Conservation (phyloP, 2,888 invertebrate genomes). For the Eretmocerus hayati region DNA sequence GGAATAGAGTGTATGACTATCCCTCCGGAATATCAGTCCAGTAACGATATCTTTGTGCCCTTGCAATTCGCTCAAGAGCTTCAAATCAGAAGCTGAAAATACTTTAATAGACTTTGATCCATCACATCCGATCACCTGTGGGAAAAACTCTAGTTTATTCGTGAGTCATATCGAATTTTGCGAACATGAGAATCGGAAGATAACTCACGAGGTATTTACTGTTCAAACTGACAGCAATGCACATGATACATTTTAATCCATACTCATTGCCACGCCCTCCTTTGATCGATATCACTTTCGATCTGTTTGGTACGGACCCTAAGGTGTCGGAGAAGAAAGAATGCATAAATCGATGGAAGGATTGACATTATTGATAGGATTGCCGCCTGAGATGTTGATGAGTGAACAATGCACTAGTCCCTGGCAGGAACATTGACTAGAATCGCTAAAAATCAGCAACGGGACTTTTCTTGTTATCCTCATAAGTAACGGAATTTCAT, state of each 20-base stretch:
- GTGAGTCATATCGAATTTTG: not conserved
- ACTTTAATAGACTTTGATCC: constrained; percentile 65
- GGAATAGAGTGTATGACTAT: constrained; percentile 79
- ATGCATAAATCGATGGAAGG: too few species aligned
- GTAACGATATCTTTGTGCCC: constrained; percentile 70
- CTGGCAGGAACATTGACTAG: too few species aligned
- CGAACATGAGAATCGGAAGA: too few species aligned
- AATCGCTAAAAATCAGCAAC: too few species aligned
- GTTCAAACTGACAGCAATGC: constrained; percentile 53
- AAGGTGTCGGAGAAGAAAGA: not conserved
- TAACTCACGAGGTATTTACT: constrained; percentile 67
- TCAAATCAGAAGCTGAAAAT: constrained; percentile 73
- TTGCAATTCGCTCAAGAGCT: constrained; percentile 70
- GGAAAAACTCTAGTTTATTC: not conserved
- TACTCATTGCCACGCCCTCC: constrained; percentile 35
- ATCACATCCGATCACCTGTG: constrained; percentile 61
- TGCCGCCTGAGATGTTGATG: too few species aligned
- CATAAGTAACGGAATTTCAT: too few species aligned
- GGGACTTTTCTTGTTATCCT: too few species aligned
- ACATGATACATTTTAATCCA: constrained; percentile 36
- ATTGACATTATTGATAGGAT: too few species aligned
- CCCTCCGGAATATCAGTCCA: constrained; percentile 76
- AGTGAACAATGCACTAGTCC: too few species aligned
- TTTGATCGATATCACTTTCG: constrained; percentile 50
- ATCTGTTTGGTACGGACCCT: constrained; percentile 58